Percentiles rank a stretch among this genome's conserved stretches.
Evolutionary conservation across 2,113 vertebrate genomes (phyloP).

Genomic region (Scortum barcoo): DNA sequence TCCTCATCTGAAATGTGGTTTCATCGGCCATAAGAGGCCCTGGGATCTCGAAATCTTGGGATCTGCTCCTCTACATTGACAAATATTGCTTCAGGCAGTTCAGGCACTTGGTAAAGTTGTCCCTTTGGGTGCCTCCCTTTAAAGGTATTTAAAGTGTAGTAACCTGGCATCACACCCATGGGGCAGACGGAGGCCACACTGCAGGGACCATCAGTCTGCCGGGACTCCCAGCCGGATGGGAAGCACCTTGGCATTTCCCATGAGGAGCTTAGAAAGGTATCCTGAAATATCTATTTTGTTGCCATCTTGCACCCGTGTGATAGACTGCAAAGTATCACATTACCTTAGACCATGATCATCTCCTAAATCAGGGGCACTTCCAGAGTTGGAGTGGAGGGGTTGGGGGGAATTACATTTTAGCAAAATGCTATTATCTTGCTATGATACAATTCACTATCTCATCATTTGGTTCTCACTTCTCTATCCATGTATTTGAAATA

Average conservation of each 20-base stretch:
- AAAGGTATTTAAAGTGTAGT: conserved; percentile 39
- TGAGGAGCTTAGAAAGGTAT: background rate
- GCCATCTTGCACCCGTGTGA: background rate
- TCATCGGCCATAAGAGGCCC: background rate
- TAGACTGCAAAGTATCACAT: background rate
- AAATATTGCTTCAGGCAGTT: background rate
- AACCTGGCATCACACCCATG: conserved; percentile 32
- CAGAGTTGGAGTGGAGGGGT: too few relatives aligned
- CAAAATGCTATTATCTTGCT: too few relatives aligned
- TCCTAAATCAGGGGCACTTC: too few relatives aligned
- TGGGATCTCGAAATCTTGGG: background rate
- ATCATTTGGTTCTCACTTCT: too few relatives aligned
- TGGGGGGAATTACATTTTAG: too few relatives aligned
- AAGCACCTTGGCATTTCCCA: background rate
- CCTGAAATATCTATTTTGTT: background rate
- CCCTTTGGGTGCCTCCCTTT: background rate
- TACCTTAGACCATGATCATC: too few relatives aligned
- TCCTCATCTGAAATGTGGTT: background rate
- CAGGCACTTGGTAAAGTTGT: background rate
- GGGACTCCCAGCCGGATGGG: background rate
- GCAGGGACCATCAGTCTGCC: conserved; percentile 20
- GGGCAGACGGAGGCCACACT: background rate
- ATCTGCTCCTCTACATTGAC: background rate
- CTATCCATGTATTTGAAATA: too few relatives aligned
- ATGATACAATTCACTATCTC: too few relatives aligned